These are phyloP conservation scores for Halcyon smyrnensis DNA, from an alignment of 2,797 vertebrate species.

Conservation along the genomic window DNA sequence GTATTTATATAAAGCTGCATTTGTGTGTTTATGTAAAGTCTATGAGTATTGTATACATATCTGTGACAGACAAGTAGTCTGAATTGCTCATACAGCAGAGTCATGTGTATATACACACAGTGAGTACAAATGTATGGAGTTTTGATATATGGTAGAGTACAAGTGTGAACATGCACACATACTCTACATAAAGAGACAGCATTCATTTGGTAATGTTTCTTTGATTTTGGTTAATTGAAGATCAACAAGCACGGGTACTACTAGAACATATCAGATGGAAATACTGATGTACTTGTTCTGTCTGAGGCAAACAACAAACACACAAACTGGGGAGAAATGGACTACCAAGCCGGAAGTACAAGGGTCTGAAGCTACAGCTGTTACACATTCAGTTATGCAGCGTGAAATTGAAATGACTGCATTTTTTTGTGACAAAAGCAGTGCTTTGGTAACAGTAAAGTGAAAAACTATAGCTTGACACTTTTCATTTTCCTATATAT, in stretches of 20 bases:
- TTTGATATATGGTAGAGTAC: not conserved
- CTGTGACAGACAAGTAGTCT: not conserved
- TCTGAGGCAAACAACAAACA: not conserved
- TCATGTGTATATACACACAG: not conserved
- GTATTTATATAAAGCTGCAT: not conserved
- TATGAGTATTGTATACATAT: not conserved
- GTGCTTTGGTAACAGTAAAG: not conserved
- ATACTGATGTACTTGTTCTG: not conserved
- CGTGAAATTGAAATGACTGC: constrained; percentile 3
- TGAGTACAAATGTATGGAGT: not conserved
- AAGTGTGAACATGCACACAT: not conserved
- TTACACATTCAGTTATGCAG: not conserved
- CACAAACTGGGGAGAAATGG: not conserved
- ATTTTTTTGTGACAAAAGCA: not conserved
- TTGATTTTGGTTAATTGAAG: not conserved
- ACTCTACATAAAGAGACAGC: not conserved
- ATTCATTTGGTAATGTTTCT: not conserved
- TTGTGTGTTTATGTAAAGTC: not conserved
- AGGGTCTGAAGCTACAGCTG: not conserved
- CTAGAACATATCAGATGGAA: not conserved
- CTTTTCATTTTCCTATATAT: constrained; percentile 25
- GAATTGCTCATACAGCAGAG: not conserved
- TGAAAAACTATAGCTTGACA: constrained; percentile 48
- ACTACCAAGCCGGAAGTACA: not conserved
- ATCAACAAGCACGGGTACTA: not conserved